phyloP scores from a whole-genome alignment of 2,888 invertebrate species.

The Galeopsomyia nigrocyanea region DNA sequence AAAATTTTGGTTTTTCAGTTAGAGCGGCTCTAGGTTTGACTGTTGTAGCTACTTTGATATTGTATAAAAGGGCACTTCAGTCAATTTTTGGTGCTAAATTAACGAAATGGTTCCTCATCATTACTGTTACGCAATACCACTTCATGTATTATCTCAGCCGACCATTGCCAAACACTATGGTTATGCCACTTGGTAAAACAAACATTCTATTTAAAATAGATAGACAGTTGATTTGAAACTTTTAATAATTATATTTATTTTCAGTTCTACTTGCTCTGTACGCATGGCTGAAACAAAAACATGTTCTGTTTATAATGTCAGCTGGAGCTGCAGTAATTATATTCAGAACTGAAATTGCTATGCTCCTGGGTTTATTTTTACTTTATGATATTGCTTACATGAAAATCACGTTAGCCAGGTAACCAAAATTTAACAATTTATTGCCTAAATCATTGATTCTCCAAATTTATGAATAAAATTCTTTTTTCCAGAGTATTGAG shows the following conservation, averaged over 20 bases:
- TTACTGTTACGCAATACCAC: constrained; percentile 96
- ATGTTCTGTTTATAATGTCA: constrained; percentile 81
- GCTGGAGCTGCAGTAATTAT: constrained; percentile 92
- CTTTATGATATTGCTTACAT: constrained; percentile 82
- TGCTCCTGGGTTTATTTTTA: constrained; percentile 89
- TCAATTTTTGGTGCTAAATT: constrained; percentile 84
- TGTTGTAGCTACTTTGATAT: constrained; percentile 82
- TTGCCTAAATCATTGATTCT: not conserved
- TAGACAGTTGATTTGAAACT: constrained; percentile 2
- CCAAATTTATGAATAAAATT: constrained; percentile 1
- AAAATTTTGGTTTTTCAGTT: constrained; percentile 75
- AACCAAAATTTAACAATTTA: constrained; percentile 48
- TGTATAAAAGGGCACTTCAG: constrained; percentile 81
- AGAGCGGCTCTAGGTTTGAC: constrained; percentile 83
- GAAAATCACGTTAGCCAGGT: constrained; percentile 79
- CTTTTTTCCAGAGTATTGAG: constrained; percentile 76
- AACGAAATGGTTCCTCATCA: constrained; percentile 84
- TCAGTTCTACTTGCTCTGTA: constrained; percentile 88
- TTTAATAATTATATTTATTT: constrained; percentile 61
- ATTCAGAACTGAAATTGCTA: constrained; percentile 89
- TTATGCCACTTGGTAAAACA: constrained; percentile 85
- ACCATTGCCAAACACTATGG: constrained; percentile 95
- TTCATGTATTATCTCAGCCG: constrained; percentile 97
- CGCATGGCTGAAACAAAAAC: constrained; percentile 86
- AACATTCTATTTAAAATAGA: constrained; percentile 5